Conservation (phyloP, 2,797 vertebrate genomes). For the Neomorphus geoffroyi region DNA sequence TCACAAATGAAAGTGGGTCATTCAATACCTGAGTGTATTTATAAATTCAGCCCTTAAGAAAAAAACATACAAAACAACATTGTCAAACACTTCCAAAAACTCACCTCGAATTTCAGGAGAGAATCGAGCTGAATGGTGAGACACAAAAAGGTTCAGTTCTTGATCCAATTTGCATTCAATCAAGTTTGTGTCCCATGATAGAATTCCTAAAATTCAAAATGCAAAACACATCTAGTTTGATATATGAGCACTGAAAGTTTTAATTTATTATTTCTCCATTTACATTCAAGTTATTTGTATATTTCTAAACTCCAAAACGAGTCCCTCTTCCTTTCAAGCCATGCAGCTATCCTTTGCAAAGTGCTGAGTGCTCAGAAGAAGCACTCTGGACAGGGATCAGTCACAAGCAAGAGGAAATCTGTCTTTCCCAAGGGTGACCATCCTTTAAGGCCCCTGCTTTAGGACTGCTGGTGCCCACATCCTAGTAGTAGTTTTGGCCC, state of each 20-base stretch:
- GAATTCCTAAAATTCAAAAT: constrained; percentile 84
- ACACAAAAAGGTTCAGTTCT: constrained; percentile 95
- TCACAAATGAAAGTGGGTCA: neutral
- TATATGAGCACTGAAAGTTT: neutral
- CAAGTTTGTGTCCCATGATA: constrained; percentile 93
- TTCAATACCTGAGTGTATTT: neutral
- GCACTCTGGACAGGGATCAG: neutral
- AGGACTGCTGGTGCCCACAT: neutral
- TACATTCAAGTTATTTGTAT: neutral
- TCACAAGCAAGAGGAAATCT: neutral
- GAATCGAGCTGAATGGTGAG: constrained; percentile 92
- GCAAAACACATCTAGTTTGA: constrained; percentile 35
- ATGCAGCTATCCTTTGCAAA: neutral
- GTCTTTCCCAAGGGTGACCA: neutral
- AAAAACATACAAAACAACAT: neutral
- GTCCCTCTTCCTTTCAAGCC: neutral
- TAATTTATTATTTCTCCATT: neutral
- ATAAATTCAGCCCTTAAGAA: neutral
- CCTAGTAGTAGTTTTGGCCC: neutral
- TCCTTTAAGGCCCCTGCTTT: neutral
- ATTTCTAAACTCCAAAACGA: neutral
- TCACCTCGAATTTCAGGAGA: constrained; percentile 92
- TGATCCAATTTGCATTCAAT: constrained; percentile 94
- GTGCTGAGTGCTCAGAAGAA: neutral
- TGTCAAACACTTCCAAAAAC: neutral